Conservation (phyloP, 2,113 vertebrate species). For the Microcebus lehilahytsara region DNA sequence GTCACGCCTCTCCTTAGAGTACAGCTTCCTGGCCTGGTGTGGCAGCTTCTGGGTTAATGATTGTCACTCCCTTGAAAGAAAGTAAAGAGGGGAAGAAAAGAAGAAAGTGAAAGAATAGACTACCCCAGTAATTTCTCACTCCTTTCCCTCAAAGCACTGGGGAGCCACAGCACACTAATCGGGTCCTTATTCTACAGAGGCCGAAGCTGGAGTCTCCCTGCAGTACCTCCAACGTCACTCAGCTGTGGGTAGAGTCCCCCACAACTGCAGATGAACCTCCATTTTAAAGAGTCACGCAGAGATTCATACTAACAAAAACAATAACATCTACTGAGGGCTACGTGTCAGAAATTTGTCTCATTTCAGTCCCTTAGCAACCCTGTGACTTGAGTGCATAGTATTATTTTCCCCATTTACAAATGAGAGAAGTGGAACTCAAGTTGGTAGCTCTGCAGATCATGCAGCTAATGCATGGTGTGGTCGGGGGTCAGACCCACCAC, state of each 20-base stretch:
- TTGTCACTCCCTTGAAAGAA: neutral
- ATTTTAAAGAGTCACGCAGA: neutral
- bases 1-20: neutral
- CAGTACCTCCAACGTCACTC: neutral
- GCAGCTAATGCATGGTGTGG: neutral
- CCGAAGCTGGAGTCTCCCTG: neutral
- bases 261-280: neutral
- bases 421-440: neutral
- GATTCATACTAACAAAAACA: neutral
- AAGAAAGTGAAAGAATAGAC: neutral
- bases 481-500: neutral
- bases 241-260: neutral
- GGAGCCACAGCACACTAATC: neutral
- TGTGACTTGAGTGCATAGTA: neutral
- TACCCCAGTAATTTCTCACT: neutral
- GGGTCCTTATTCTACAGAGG: neutral
- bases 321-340: neutral
- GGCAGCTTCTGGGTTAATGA: neutral
- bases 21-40: neutral
- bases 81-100: neutral
- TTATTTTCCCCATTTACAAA: neutral
- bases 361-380: neutral
- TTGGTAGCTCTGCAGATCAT: rapidly evolving
- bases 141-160: neutral
- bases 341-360: neutral